Base-by-base conservation (phyloP, 92 coral and sea anemone species). In the Porites divaricata region DNA sequence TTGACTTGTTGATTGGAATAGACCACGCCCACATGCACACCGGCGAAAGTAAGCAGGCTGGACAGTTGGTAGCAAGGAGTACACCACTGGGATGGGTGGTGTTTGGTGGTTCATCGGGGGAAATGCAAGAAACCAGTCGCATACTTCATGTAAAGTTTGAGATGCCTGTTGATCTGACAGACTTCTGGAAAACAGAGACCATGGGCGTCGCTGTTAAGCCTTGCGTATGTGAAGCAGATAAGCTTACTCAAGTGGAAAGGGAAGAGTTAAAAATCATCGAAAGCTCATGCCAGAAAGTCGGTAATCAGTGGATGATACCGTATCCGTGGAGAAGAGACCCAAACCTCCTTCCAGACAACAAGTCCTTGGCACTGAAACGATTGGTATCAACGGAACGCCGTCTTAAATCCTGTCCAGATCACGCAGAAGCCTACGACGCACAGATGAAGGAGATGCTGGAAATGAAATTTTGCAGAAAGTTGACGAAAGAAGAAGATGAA, bases 21-120 rank as follows among this genome's bases (percentile, higher is more conserved):
- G 95, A 91, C 70, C 95, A 90, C 63, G 90, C 90, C 23, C 83
- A 85, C 58, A 88, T 88, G 81, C 92, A 89, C 51, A 81, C 86
- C 9, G 92, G 94, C 64, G 89, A 90, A 77, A 90, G 71, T 58
- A 89, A 75, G 76, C 72, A 80, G 67, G 64, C 45, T 41, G 90
- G 87, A 48, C 58, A 85, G 21, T 23, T 89, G 1, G 93, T 71
- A 16, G 90, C 90, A 2, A 58, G 93, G 53, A n/a, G 77, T 6
- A 81, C 93, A 4, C 90, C 93, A 2, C 81, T 90, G 6, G 93
- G 93, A 64, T 89, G 91, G 91, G 91, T 88, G 11, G 75, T 88
- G 1, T 88, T 88, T 28, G 92, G 96, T 50, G 88, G 83, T 19
- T 24, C 67, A 51, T 73, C 90, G 24, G 66, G 77, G 9, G 77